Evolutionary conservation across 2,888 invertebrate genomes (phyloP), one percentile per base, ranked within the genome.

Genomic region (Caenorhabditis becei): DNA sequence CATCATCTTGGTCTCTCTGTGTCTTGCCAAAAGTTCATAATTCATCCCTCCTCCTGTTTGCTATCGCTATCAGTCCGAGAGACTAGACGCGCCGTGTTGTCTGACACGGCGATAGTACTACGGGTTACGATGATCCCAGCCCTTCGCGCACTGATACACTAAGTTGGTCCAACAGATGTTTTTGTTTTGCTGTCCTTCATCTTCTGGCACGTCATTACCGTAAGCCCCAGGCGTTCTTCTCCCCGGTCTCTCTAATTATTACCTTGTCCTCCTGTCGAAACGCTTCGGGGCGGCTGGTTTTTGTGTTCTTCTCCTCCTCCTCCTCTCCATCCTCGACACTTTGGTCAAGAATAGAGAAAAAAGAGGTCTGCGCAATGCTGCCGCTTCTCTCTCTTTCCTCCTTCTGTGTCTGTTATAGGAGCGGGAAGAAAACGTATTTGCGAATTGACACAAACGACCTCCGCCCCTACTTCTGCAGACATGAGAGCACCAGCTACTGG

Each of bases 281-380:
- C 61, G 41, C 65, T 41, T 37, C 61, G 61, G 32, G 20, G 61
- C 61, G 61, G 61, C 61, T 61, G 61, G 61, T 61, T 61, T 61
- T 61, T 61, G 61, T 61, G 61, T 61, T 61, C 54, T n/a, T n/a
- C 54, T 14, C 41, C 32, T 32, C 53, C 11, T 32, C n/a, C 59
- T 32, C 53, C n/a, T 70, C 61, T 54, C 66, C 66, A 66, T 66
- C 53, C 66, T 66, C 66, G 66, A 58, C 66, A 75, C 61, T 74
- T 74, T 58, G 75, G 66, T 66, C 75, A 66, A 56, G 75, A 75
- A 75, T 66, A 41, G 65, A 66, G 65, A 66, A 58, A 59, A 62
- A 66, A 63, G 63, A 63, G 72, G 72, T 63, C 62, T 63, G 72
- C 72, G 62, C 32, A 47, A 14, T 72, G 35, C 59, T 66, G 56